Evolutionary conservation across 1,140 invertebrate genomes (phyloP), one percentile per base, ranked within the genome.

Genomic region (Drosophila simulans): DNA sequence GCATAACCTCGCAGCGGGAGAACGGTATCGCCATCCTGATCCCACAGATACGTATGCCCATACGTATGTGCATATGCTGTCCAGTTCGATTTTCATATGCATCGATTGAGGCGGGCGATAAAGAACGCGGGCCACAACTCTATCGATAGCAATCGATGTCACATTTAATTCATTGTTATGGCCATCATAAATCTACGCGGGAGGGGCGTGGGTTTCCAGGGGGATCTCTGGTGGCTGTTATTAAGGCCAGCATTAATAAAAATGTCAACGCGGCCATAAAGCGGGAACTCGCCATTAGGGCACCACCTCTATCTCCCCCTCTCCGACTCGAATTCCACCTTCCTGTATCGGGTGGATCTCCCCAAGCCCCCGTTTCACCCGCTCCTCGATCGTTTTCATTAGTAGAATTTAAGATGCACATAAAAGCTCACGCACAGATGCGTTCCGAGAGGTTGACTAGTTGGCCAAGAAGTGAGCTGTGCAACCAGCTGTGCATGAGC

Each of bases 91-190:
- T 88, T 81, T 79, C 75, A 82, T 82, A 77, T 78, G 78, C 82
- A 71, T 57, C 64, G 82, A 53, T 86, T 65, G 72, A 70, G 79
- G 35, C 45, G 48, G 65, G 57, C 73, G 81, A 85, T 81, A 86
- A 76, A 78, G 63, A 81, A 73, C 65, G 62, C 46, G 1, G 68
- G 60, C 51, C 79, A 77, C 83, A 83, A 70, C 84, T 88, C 83
- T 89, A 88, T 88, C 63, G 83, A 88, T 88, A 73, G 83, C 63
- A 83, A 88, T 88, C 83, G 86, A 88, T 88, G 83, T 88, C 83
- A 88, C 86, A 88, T 88, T 88, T 88, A 88, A 88, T 89, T 88
- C 83, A 88, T 88, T 88, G 83, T 83, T 86, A 86, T 86, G 84
- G 83, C 75, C 83, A 83, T 86, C 83, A 86, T 86, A 86, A 86